Evolutionary conservation across 2,797 vertebrate species (phyloP), one percentile per base, ranked within the genome.

Genomic region (Avahi laniger): DNA sequence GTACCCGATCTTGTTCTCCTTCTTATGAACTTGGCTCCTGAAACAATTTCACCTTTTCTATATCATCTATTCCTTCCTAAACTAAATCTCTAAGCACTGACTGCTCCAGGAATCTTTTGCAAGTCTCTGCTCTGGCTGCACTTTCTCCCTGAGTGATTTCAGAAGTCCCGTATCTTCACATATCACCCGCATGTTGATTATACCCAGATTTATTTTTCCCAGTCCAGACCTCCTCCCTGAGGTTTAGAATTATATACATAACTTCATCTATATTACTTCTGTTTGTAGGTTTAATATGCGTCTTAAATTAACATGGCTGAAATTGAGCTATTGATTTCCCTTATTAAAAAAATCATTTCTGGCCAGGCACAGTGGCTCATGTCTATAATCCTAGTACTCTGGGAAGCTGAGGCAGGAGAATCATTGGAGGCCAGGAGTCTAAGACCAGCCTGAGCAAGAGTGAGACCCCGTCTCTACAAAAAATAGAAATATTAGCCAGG

Each of bases 31-130:
- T n/a, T 80, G 33, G 48, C 33, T 86, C 50, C 63, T 88, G 28
- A 75, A 87, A 82, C 14, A 86, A 61, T 17, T 67, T 76, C 81
- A 24, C 75, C 57, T 93, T 30, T 54, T 76, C 70, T 50, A 41
- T 8, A 30, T 43, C 57, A 59, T 86, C 80, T 93, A 20, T n/a
- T 89, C 22, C 75, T 87, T 70, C 89, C 79, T 81, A 93, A 91
- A 85, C 46, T 69, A 87, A 80, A 91, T 76, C 46, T 94, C 38
- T 57, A 65, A 50, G 20, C 0, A 11, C n/a, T 43, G 38, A 59
- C 41, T 91, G 65, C 30, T 85, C 46, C 7, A 91, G 28, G 18
- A 80, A 87, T 69, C 11, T 54, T 93, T 43, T 35, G 26, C 50
- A 79, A 78, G n/a, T 89, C 48, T 48, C 48, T 83, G 69, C 46